Evolutionary conservation across 2,113 vertebrate genomes (phyloP).

Genomic region (Tragelaphus strepsiceros): DNA sequence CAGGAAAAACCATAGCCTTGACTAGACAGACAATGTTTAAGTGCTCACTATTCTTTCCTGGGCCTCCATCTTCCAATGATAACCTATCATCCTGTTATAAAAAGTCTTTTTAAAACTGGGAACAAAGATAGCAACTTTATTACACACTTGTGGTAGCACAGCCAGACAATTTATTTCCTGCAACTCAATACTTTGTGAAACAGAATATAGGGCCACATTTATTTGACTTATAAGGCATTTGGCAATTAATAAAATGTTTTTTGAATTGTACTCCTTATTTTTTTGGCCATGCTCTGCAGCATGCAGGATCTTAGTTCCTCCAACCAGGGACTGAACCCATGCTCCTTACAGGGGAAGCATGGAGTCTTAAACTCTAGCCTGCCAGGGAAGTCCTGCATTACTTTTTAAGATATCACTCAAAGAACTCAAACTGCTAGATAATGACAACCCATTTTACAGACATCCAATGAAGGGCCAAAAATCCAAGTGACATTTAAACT

Average conservation of each 20-base stretch:
- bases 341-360: not conserved
- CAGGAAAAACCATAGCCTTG: too few relatives aligned
- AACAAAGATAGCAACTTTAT: not conserved
- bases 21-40: not conserved
- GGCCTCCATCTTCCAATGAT: not conserved
- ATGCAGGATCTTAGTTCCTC: not conserved
- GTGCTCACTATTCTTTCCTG: not conserved
- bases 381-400: not conserved
- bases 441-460: not conserved
- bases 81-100: not conserved
- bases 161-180: not conserved
- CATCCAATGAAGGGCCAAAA: not conserved
- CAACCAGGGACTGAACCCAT: not conserved
- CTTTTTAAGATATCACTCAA: not conserved
- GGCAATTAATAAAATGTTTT: not conserved
- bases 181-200: not conserved
- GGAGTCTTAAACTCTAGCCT: not conserved
- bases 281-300: not conserved
- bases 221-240: not conserved
- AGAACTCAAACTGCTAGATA: not conserved
- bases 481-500: slow-evolving; percentile 15
- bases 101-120: not conserved
- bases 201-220: not conserved
- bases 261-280: not conserved
- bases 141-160: not conserved